Conservation (phyloP, 2,888 invertebrate species). For the Zonitis immaculata region DNA sequence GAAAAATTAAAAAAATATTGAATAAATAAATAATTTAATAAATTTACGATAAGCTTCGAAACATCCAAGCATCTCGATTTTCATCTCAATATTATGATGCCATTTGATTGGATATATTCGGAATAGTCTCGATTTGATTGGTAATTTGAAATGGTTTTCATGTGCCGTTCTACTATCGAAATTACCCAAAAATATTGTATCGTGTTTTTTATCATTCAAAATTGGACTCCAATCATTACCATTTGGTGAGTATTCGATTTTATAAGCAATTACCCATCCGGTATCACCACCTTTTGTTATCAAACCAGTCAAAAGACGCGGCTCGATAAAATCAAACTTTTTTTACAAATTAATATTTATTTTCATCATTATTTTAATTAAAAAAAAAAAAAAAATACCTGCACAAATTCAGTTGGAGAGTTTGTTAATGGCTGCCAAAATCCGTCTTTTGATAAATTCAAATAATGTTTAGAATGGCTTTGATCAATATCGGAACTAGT, state of each 20-base stretch:
- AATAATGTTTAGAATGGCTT: slow-evolving; percentile 45
- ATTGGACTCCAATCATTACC: slow-evolving; percentile 67
- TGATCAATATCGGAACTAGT: slow-evolving; percentile 56
- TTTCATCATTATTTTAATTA: neutral
- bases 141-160: slow-evolving; percentile 64
- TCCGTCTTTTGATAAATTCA: slow-evolving; percentile 49
- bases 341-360: neutral
- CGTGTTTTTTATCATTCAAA: slow-evolving; percentile 51
- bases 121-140: slow-evolving; percentile 67
- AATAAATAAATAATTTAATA: no score
- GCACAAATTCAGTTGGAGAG: slow-evolving; percentile 65
- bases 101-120: slow-evolving; percentile 69
- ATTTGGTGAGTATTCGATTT: slow-evolving; percentile 69
- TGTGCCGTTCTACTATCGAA: slow-evolving; percentile 60
- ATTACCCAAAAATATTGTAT: slow-evolving; percentile 67
- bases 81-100: slow-evolving; percentile 68
- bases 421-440: slow-evolving; percentile 67
- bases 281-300: slow-evolving; percentile 65
- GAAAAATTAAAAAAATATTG: no score
- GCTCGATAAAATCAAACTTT: slow-evolving; percentile 71
- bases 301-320: slow-evolving; percentile 73
- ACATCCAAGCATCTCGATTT: slow-evolving; percentile 75
- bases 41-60: slow-evolving; percentile 65
- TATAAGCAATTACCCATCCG: slow-evolving; percentile 73
- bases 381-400: slow-evolving; percentile 47